These are phyloP conservation scores for Peromyscus eremicus DNA, from an alignment of 2,797 vertebrate genomes.

Conservation along the genomic window DNA sequence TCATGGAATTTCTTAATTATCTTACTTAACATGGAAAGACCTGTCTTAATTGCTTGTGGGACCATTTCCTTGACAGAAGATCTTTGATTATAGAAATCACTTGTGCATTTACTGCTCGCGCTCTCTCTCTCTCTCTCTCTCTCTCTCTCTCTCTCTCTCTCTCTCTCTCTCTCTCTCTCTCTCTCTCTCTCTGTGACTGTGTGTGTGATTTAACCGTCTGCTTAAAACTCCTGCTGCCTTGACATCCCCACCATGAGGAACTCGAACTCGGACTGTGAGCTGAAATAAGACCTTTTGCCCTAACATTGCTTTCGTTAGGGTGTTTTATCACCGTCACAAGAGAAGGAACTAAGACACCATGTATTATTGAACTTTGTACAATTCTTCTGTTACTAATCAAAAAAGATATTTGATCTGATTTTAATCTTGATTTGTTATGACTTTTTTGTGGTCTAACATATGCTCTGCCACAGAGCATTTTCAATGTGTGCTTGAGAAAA, in stretches of 20 bases:
- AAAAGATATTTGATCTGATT: neutral
- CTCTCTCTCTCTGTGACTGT: neutral
- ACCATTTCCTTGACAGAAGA: neutral
- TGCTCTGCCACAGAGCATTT: neutral
- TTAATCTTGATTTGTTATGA: neutral
- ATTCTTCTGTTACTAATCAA: neutral
- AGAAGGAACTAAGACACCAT: neutral
- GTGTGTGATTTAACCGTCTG: neutral
- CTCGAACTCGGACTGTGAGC: neutral
- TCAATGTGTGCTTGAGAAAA: neutral
- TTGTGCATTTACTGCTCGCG: no score
- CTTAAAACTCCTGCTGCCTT: neutral
- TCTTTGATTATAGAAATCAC: neutral
- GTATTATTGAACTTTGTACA: neutral
- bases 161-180: no score
- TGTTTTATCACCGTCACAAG: neutral
- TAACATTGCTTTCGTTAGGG: neutral
- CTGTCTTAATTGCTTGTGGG: neutral
- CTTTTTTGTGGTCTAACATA: neutral
- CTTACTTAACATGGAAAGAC: neutral
- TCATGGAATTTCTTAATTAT: neutral
- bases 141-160: no score
- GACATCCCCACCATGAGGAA: neutral
- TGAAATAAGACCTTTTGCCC: neutral
- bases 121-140: no score